Base-by-base conservation (phyloP, 2,113 vertebrate genomes). In the Gracilinanus agilis region DNA sequence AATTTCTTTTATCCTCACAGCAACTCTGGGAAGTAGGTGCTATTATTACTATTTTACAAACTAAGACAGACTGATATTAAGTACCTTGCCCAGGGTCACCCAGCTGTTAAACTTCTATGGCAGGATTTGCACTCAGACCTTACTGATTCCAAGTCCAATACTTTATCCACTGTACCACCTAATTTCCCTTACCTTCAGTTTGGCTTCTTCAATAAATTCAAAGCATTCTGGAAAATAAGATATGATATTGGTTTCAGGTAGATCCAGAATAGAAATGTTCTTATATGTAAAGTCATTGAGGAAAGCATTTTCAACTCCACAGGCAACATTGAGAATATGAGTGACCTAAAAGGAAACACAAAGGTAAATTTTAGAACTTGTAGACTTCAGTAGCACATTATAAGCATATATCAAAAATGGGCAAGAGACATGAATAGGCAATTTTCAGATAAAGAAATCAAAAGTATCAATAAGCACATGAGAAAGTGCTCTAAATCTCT, bases 241-340 rank as follows among this genome's bases (percentile, higher is more conserved):
- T 0, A 98, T 98, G 97, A 99, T 99, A 96, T 99, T 97, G 3
- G 99, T 99, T 93, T 99, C 99, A 7, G 99, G 99, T 23, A 99
- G 97, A 97, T 99, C 99, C 98, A 99, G 95, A 96, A 99, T 99
- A 96, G 98, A 98, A 89, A 99, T 96, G 24, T 90, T 99, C 95
- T 99, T 99, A 97, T 99, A 99, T 92, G 92, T 95, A 92, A 99
- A 99, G 91, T 99, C 98, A 98, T 95, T 0, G 0, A 99, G 98
- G 95, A 99, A 99, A 94, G 98, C 98, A 96, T 99, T 99, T 98
- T 99, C 99, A 94, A 99, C 99, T 96, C 99, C 99, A 0, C 99
- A 99, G 0, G 99, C 99, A 93, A 99, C 99, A 89, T 99, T 99
- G 95, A 99, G 98, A 97, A 99, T 97, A 53, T 99, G 99, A 93